phyloP scores from a whole-genome alignment of 2,797 vertebrate genomes.

The Stomatorhinus walkeri region DNA sequence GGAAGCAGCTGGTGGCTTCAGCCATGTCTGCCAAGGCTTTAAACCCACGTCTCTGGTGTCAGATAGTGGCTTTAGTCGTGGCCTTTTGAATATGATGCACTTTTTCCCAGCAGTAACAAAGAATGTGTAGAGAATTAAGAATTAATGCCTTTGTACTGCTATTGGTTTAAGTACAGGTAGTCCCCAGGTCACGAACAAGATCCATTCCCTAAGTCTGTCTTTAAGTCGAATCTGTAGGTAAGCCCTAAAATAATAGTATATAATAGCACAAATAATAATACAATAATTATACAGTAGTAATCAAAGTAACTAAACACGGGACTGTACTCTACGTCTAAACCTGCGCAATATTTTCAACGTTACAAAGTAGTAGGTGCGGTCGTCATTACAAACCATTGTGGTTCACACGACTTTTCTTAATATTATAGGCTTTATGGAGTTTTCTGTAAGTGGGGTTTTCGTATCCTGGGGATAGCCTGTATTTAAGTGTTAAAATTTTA shows the following conservation, averaged over 20 bases:
- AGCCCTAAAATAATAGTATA: neutral
- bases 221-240: neutral
- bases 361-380: neutral
- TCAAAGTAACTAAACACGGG: neutral
- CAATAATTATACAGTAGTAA: neutral
- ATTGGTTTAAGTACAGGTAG: neutral
- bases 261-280: neutral
- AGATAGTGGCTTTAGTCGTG: neutral
- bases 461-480: neutral
- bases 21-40: neutral
- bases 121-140: neutral
- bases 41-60: neutral
- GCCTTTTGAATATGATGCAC: neutral
- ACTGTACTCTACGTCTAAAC: neutral
- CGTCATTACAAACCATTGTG: neutral
- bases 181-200: neutral
- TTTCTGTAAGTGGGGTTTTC: neutral
- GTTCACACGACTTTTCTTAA: neutral
- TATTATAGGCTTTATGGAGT: neutral
- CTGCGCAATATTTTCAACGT: neutral
- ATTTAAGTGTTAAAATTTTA: neutral
- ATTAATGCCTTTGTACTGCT: neutral
- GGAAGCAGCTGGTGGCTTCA: neutral
- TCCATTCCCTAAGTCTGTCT: neutral
- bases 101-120: neutral